Base-by-base conservation (phyloP, 2,797 vertebrate species). In the Eupleurogrammus muticus region DNA sequence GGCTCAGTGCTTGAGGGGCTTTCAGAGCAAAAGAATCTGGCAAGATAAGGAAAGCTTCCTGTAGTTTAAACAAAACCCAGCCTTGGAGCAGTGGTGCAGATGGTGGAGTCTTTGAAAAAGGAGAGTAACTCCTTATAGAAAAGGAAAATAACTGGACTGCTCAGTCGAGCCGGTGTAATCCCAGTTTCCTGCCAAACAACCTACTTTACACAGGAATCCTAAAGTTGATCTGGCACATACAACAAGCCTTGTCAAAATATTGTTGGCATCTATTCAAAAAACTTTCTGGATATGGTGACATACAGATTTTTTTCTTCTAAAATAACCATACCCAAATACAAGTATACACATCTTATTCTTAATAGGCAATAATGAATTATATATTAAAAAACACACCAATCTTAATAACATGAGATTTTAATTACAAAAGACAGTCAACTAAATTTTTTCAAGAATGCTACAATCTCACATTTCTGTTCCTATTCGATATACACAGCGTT, bases 171-270 rank as follows among this genome's bases (percentile, higher is more conserved):
- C 61, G 23, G 32, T 40, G 60, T 82, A 86, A 90, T 86, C 85
- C 74, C 72, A 46, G 78, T 75, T 86, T 86, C 86, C 85, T 88
- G 89, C 73, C 81, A 87, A 89, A 87, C 80, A 82, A 85, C 79
- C 79, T 79, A 76, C 71, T 52, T 59, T 40, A 46, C 65, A 59
- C 59, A 87, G 76, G 77, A 89, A 86, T 75, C 73, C 64, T 81
- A 32, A 81, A 48, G 70, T 46, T 44, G 28, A 75, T 60, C 49
- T 49, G 52, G 69, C 48, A 44, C 55, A 77, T 19, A 28, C 28
- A 52, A 35, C 48, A 70, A 68, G 46, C 49, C 36, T 50, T 36
- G 38, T 73, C 47, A 49, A 57, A 60, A 54, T 40, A 2, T 21
- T 56, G 38, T 38, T 61, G 24, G 76, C 36, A 79, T 51, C 17